Evolutionary conservation across 2,888 invertebrate species (phyloP), one percentile per base, ranked within the genome.

Genomic region (Ichneumoninae sp.): DNA sequence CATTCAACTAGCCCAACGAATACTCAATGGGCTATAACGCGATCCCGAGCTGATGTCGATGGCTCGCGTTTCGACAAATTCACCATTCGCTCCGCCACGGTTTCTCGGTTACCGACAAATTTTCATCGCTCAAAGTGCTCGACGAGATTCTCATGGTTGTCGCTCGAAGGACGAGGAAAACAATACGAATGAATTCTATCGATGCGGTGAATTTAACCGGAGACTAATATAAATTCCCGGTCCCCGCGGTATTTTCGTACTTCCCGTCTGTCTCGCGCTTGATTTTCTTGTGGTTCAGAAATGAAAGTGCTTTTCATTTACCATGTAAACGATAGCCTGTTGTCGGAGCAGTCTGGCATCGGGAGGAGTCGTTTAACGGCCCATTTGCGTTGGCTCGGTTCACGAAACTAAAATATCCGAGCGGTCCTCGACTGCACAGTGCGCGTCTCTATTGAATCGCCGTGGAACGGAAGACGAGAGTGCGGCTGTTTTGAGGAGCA

Each of bases 1-100:
- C 76, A 83, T 83, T 83, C 76, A 83, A 80, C 80, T 76, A 80
- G 80, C 57, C 68, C 80, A 83, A 71, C 76, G 80, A 80, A 80
- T 73, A 83, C 80, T 80, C 76, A 83, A 83, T 76, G 76, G 76
- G 22, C 73, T 40, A 73, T 60, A 71, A 60, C 57, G 44, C 57
- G 40, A 73, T 57, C 13, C 0, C 36, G 26, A 44, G 10, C 44
- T 22, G 57, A 60, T 60, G 40, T 40, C 26, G 40, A 16, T 40
- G 16, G 57, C 36, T 60, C 44, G 40, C 57, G 73, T 44, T 73
- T 73, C 40, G 57, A 57, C 57, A 26, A 73, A 73, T 60, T 73
- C 22, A 13, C 26, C 57, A 30, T 73, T 73, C 74, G 47, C 74
- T 36, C 68, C 66, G 44, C 52, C 80, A 47, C 57, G 54, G 19